Base-by-base conservation (phyloP, 2,113 vertebrate species). In the Meleagris gallopavo region DNA sequence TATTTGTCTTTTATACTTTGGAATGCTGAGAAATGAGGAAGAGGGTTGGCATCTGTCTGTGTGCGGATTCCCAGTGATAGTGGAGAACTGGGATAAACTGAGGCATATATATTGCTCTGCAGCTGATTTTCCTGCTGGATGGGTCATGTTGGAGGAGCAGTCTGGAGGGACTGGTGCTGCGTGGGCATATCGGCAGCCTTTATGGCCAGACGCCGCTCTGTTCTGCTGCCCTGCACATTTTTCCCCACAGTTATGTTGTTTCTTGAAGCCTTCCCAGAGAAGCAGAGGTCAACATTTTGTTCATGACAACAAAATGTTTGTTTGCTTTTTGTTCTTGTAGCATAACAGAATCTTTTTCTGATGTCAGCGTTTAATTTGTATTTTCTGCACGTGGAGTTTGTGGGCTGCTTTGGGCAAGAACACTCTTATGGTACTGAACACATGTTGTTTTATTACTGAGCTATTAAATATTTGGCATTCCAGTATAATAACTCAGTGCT, bases 171-270 rank as follows among this genome's bases (percentile, higher is more conserved):
- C 62, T 1, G 2, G 57, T 82, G 30, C 87, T 95, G 84, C 2
- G n/a, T 85, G 89, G 94, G 89, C 75, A 87, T 34, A 25, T 3
- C 3, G 25, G 74, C 75, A 83, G 67, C 38, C 54, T 86, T 89
- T 24, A 57, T 78, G 89, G 70, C 84, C 89, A 90, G 74, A 93
- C 64, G 34, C 5, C 2, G 45, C 58, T 83, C 95, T 89, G 69
- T 96, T 94, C 82, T 96, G 93, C 95, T 96, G 91, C 88, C 78
- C 85, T 87, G 93, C 88, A 73, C 89, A 94, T 96, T 96, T 73
- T 96, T 82, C 67, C 64, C 58, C 1, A 5, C 75, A 89, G 78
- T 94, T 93, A 69, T 87, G 78, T 80, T 89, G 89, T 89, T 96
- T 94, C 95, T 96, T 95, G 89, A 94, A 96, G 84, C 61, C 74